A percentile compares a stretch with the other conserved stretches of the same genome.
These are phyloP conservation scores for Pelosia muscerda DNA, from an alignment of 2,888 invertebrate species.

Conservation along the genomic window DNA sequence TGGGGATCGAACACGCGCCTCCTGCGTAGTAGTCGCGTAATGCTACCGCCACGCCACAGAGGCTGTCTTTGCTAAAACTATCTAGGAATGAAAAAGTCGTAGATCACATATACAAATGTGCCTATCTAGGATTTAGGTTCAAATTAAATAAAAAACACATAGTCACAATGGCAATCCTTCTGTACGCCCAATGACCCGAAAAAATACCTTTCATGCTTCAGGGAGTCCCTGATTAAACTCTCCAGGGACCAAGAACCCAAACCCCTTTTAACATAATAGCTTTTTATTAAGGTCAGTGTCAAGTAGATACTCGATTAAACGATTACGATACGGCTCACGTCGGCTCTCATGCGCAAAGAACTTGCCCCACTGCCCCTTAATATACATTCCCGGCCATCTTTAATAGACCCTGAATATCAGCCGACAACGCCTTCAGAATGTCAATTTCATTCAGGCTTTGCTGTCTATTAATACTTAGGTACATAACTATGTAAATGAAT, in stretches of 20 bases:
- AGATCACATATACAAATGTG: too few species aligned
- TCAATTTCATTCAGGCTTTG: slow-evolving; percentile 17
- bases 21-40: too few species aligned
- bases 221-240: neutral
- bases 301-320: neutral
- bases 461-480: neutral
- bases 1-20: too few species aligned
- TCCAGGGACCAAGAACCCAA: neutral
- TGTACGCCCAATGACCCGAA: neutral
- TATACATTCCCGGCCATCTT: slow-evolving; percentile 31
- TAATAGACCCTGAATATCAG: slow-evolving; percentile 17
- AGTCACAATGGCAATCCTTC: neutral
- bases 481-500: neutral
- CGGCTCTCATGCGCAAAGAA: slow-evolving; percentile 21
- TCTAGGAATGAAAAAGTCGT: too few species aligned
- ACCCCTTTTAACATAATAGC: neutral
- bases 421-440: slow-evolving; percentile 16
- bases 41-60: too few species aligned
- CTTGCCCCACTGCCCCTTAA: slow-evolving; percentile 25
- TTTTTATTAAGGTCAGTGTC: neutral
- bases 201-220: neutral
- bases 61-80: too few species aligned
- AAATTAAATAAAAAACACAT: too few species aligned
- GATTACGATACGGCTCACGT: slow-evolving; percentile 28
- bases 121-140: too few species aligned